Conservation (phyloP, 2,113 vertebrate species). For the Gopherus evgoodei region DNA sequence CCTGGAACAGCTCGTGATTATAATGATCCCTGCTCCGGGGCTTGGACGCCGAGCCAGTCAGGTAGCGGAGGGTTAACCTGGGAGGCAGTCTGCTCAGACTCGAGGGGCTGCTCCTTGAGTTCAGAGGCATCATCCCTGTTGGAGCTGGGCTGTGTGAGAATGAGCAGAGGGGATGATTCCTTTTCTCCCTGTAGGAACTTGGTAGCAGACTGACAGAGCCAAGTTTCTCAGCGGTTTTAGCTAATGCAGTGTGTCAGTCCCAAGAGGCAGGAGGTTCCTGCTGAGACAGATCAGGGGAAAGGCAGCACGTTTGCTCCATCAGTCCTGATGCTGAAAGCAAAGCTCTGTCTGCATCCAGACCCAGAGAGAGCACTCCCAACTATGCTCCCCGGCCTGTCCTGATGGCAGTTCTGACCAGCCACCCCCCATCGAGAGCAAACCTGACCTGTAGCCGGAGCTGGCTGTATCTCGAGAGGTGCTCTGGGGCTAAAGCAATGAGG, state of each 20-base stretch:
- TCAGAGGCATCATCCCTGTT: background rate
- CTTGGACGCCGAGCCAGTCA: background rate
- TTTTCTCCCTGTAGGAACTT: background rate
- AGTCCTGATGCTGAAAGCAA: background rate
- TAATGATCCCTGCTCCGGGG: background rate
- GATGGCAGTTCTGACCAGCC: background rate
- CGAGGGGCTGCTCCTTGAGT: background rate
- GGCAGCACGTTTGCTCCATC: background rate
- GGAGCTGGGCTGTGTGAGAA: background rate
- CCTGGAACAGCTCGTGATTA: background rate
- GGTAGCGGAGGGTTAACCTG: accelerated
- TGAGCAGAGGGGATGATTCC: background rate
- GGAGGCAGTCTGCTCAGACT: background rate
- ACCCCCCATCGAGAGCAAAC: background rate
- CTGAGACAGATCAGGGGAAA: background rate
- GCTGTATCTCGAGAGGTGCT: background rate
- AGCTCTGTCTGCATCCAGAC: background rate
- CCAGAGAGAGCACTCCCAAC: background rate
- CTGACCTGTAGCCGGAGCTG: background rate
- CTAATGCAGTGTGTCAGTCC: background rate
- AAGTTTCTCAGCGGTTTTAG: background rate
- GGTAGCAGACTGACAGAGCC: background rate
- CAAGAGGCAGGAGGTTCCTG: background rate
- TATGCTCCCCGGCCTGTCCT: background rate
- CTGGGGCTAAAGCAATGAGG: no score